Evolutionary conservation across 2,113 vertebrate genomes (phyloP), one percentile per base, ranked within the genome.

Genomic region (Caracal caracal): DNA sequence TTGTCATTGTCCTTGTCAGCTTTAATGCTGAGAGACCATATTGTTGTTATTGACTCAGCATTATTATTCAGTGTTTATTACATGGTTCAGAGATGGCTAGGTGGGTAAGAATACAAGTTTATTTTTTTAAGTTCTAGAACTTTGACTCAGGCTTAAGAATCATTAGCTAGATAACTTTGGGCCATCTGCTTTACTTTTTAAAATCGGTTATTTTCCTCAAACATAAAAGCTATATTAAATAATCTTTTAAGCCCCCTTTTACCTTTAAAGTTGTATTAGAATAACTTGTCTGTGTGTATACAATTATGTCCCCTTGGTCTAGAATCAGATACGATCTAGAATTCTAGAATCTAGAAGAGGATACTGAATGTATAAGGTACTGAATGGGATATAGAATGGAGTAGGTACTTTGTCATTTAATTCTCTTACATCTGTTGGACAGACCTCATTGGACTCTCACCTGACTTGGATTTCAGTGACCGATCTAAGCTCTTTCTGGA

Each of bases 81-180:
- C 28, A 43, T 51, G 68, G 35, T 92, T 94, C 53, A 80, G 24
- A 92, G 40, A 13, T 90, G 63, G 68, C 86, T 75, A 26, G 78
- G 24, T 28, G 76, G 33, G 10, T 68, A 83, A 56, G 66, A 76
- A 47, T 76, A 63, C 12, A 79, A 33, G 61, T 68, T 92, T 8
- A 11, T 82, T 76, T 94, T 96, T 90, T 51, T 15, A 68, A 53
- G 6, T 95, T 88, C 37, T 85, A 56, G 56, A 71, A 94, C 35
- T 84, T 94, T 40, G 33, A 51, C 24, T 95, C 10, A 84, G 80
- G 47, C 43, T 90, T 90, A 59, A 82, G 66, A 47, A 81, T 75
- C 68, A 68, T 51, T 63, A 92, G 43, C 61, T 71, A 88, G 40
- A 43, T 76, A 43, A 89, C 28, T 30, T 61, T 35, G 61, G 37